Conservation (phyloP, 2,888 invertebrate species). For the Exocentrus adspersus region DNA sequence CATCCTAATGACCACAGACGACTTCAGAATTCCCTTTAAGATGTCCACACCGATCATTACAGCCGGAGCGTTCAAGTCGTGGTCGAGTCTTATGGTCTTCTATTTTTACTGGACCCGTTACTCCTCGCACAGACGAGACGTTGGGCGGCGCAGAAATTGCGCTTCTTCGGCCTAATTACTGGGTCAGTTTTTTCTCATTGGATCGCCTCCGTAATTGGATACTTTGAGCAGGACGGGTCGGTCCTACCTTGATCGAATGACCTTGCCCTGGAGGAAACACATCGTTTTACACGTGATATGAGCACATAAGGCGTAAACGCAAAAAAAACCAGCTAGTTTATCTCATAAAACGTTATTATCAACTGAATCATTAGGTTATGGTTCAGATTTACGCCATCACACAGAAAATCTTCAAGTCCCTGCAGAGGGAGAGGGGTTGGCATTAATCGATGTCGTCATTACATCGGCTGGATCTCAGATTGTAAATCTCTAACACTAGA, state of each 20-base stretch:
- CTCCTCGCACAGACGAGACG: background rate
- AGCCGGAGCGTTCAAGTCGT: constrained; percentile 6
- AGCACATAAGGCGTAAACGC: no score
- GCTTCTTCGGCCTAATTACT: constrained; percentile 21
- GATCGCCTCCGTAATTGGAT: constrained; percentile 27
- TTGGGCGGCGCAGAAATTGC: constrained; percentile 6
- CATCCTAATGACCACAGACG: background rate
- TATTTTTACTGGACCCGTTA: constrained; percentile 11
- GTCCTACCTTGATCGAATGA: constrained; percentile 26
- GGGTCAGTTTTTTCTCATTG: constrained; percentile 31
- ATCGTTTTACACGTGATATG: background rate
- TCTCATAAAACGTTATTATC: no score
- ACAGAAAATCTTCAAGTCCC: no score
- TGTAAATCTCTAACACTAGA: no score
- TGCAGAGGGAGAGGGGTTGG: no score
- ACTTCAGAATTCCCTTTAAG: constrained; percentile 5
- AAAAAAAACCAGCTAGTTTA: no score
- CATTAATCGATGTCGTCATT: no score
- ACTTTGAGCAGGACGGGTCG: constrained; percentile 23
- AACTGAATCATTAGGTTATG: no score
- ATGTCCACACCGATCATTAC: constrained; percentile 14
- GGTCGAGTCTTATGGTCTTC: constrained; percentile 1
- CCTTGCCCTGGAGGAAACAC: constrained; percentile 2
- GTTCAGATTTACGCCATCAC: no score
- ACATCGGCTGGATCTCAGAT: no score